Percentiles rank a stretch among this genome's conserved stretches.
Conservation (phyloP, 2,888 invertebrate species). For the Xanthia icteritia region DNA sequence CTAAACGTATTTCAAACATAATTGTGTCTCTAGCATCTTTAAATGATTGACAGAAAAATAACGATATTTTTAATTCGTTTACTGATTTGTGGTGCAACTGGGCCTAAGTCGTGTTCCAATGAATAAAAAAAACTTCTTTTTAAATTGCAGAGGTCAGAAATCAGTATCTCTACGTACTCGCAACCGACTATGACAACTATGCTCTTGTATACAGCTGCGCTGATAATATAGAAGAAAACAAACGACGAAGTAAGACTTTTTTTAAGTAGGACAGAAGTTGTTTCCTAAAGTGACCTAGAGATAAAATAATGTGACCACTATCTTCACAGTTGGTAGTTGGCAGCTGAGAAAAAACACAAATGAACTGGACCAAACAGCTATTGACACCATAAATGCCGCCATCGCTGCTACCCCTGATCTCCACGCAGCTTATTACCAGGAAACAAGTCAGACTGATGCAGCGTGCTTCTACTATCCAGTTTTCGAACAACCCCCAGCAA, state of each 20-base stretch:
- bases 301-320: not conserved
- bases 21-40: too few relatives aligned
- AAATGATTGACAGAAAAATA: not conserved
- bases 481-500: constrained; percentile 67
- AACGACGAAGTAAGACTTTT: constrained; percentile 77
- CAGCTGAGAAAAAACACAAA: constrained; percentile 77
- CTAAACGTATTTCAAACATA: not conserved
- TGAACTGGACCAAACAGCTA: constrained; percentile 67
- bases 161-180: constrained; percentile 78
- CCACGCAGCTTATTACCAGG: constrained; percentile 69
- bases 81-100: not conserved
- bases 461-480: constrained; percentile 84
- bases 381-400: constrained; percentile 45
- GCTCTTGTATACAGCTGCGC: constrained; percentile 82
- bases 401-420: constrained; percentile 2
- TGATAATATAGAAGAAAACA: constrained; percentile 69
- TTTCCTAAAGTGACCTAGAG: not conserved
- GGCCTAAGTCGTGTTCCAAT: not conserved
- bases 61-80: not conserved
- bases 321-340: constrained; percentile 83
- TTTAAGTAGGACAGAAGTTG: not conserved
- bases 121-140: not conserved
- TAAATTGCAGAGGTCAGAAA: constrained; percentile 56
- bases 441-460: constrained; percentile 73
- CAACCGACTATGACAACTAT: constrained; percentile 80